A percentile compares a stretch with the other conserved stretches of the same genome.
Evolutionary conservation across 2,797 vertebrate genomes (phyloP).

Genomic region (Diplodus sargus): DNA sequence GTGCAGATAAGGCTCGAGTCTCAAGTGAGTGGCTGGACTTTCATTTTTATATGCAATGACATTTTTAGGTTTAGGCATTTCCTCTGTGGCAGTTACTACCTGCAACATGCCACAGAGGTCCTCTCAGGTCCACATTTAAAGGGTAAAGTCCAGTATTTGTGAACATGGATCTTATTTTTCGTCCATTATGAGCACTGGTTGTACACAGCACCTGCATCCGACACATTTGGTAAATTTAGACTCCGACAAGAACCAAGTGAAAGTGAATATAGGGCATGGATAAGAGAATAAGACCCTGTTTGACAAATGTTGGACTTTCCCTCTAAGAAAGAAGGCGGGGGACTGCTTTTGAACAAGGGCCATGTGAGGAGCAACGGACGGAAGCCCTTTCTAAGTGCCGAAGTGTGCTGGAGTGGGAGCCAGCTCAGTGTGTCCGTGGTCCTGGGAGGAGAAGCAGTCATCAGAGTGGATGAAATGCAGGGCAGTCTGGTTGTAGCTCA

Average conservation of each 20-base stretch:
- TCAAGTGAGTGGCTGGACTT: slow-evolving; percentile 42
- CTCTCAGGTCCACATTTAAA: slow-evolving; percentile 11
- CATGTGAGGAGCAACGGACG: slow-evolving; percentile 8
- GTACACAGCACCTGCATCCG: background rate
- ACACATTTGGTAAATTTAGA: background rate
- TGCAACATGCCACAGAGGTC: background rate
- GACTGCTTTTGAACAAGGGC: slow-evolving; percentile 43
- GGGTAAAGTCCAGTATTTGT: slow-evolving; percentile 17
- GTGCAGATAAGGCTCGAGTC: slow-evolving; percentile 21
- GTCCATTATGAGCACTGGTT: background rate
- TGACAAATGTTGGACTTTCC: slow-evolving; percentile 20
- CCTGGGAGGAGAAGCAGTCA: slow-evolving; percentile 80
- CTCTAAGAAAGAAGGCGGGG: background rate
- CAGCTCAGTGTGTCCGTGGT: slow-evolving; percentile 71
- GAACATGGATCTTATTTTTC: background rate
- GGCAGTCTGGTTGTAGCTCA: slow-evolving; percentile 87
- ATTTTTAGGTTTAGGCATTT: slow-evolving; percentile 3
- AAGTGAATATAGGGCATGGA: background rate
- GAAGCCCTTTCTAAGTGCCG: slow-evolving; percentile 71
- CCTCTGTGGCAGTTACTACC: background rate
- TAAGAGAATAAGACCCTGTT: background rate
- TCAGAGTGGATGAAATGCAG: slow-evolving; percentile 83
- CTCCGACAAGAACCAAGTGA: background rate
- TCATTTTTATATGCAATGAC: slow-evolving; percentile 8
- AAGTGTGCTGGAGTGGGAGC: slow-evolving; percentile 35